phyloP scores from a whole-genome alignment of 2,888 invertebrate species.

The Criorhina ranunculi region DNA sequence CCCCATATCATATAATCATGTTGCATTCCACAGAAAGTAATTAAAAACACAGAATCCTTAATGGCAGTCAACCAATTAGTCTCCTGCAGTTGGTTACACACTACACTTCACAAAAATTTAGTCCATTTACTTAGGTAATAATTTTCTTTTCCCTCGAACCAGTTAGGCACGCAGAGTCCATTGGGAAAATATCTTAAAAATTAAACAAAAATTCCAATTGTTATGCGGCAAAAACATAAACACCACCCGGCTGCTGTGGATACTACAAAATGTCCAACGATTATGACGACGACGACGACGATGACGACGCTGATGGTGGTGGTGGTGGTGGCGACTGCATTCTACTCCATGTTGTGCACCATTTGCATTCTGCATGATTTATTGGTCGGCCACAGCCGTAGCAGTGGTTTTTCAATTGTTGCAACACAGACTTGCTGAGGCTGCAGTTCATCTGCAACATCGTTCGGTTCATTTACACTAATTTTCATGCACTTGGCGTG shows the following conservation, averaged over 20 bases:
- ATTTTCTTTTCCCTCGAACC: conserved; percentile 38
- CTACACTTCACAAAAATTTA: conserved; percentile 32
- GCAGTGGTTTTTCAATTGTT: conserved; percentile 62
- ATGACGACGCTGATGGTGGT: conserved; percentile 29
- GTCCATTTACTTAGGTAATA: conserved; percentile 65
- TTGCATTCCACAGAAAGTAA: conserved; percentile 46
- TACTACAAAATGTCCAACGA: conserved; percentile 52
- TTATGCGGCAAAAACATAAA: conserved; percentile 48
- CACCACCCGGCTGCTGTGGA: conserved; percentile 42
- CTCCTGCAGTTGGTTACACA: conserved; percentile 44
- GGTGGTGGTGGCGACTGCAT: conserved; percentile 30
- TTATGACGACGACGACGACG: conserved; percentile 48
- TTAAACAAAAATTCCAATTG: conserved; percentile 71
- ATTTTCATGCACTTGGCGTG: conserved; percentile 72
- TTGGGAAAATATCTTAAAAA: conserved; percentile 56
- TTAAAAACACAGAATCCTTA: conserved; percentile 62
- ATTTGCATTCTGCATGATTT: conserved; percentile 77
- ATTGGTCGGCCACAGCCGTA: conserved; percentile 61
- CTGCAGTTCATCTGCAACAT: conserved; percentile 74
- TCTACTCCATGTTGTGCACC: conserved; percentile 64
- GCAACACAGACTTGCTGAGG: conserved; percentile 51
- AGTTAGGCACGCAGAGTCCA: conserved; percentile 9
- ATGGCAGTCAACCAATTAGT: conserved; percentile 68
- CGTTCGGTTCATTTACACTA: conserved; percentile 72
- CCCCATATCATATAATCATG: conserved; percentile 60